Evolutionary conservation across 2,888 invertebrate species (phyloP).

Genomic region (Drosophila kuntzei): DNA sequence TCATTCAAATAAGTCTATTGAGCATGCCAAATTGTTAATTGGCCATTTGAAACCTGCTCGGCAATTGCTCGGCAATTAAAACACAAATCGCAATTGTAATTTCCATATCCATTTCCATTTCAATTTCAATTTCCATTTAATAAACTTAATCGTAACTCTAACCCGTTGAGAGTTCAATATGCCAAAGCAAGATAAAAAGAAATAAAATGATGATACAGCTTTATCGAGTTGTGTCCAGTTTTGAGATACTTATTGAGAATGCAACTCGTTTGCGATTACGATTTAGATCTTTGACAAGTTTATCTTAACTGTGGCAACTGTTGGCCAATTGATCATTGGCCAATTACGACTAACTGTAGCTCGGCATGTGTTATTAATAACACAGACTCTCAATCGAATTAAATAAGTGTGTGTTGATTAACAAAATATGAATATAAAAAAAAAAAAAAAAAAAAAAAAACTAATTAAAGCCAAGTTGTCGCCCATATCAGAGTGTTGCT

Average conservation of each 20-base stretch:
- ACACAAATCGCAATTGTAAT: conserved; percentile 9
- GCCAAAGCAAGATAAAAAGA: neutral
- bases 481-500: conserved; percentile 18
- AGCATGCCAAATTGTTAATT: conserved; percentile 42
- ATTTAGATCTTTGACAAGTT: conserved; percentile 14
- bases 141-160: neutral
- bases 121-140: neutral
- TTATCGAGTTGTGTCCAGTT: conserved; percentile 1
- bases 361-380: conserved; percentile 37
- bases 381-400: conserved; percentile 60
- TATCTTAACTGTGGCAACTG: conserved; percentile 9
- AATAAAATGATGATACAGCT: conserved; percentile 5
- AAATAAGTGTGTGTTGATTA: conserved; percentile 52
- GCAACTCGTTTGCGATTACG: conserved; percentile 5
- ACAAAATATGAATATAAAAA: conserved; percentile 11
- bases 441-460: conserved; percentile 27
- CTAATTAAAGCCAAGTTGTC: conserved; percentile 69
- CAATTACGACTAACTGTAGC: conserved; percentile 26
- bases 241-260: neutral
- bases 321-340: conserved; percentile 50
- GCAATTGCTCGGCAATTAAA: conserved; percentile 30
- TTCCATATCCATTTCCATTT: neutral
- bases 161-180: conserved; percentile 2
- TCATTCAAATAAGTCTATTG: conserved; percentile 8
- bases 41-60: conserved; percentile 24